A percentile compares a stretch with the other conserved stretches of the same genome.
Conservation (phyloP, 2,888 invertebrate species). For the Cistogaster globosa region DNA sequence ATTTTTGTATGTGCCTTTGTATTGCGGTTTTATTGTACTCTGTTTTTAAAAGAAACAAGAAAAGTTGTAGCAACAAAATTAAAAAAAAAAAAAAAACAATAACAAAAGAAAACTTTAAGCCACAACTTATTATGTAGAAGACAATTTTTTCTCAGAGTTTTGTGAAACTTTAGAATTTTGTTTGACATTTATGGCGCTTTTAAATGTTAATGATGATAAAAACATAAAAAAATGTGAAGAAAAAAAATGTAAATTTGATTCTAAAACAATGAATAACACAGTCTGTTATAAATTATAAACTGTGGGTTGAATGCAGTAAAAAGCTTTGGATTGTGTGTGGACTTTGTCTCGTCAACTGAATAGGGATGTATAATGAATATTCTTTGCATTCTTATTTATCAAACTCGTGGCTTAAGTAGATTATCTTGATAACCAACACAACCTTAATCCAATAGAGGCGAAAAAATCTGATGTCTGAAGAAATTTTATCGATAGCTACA, state of each 20-base stretch:
- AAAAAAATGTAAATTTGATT: background rate
- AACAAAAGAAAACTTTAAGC: conserved; percentile 13
- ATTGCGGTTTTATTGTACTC: conserved; percentile 2
- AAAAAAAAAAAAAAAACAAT: background rate
- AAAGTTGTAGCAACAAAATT: background rate
- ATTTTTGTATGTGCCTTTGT: conserved; percentile 12
- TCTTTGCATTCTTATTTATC: too few species aligned
- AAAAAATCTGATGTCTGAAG: too few species aligned
- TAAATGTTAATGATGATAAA: conserved; percentile 53
- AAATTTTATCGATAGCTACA: too few species aligned
- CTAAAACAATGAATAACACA: background rate
- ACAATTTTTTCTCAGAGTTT: conserved; percentile 21
- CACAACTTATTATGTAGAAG: conserved; percentile 41
- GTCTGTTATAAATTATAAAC: background rate
- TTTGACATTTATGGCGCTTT: conserved; percentile 60
- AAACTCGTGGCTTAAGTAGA: too few species aligned
- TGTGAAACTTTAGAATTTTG: conserved; percentile 51
- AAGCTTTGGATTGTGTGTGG: too few species aligned
- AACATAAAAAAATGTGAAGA: background rate
- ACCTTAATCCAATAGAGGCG: too few species aligned
- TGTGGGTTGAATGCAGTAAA: background rate
- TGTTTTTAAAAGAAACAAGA: conserved; percentile 4
- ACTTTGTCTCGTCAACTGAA: too few species aligned
- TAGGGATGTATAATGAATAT: too few species aligned
- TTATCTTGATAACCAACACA: too few species aligned